Conservation (phyloP, 2,113 vertebrate genomes). For the Elgaria multicarinata region DNA sequence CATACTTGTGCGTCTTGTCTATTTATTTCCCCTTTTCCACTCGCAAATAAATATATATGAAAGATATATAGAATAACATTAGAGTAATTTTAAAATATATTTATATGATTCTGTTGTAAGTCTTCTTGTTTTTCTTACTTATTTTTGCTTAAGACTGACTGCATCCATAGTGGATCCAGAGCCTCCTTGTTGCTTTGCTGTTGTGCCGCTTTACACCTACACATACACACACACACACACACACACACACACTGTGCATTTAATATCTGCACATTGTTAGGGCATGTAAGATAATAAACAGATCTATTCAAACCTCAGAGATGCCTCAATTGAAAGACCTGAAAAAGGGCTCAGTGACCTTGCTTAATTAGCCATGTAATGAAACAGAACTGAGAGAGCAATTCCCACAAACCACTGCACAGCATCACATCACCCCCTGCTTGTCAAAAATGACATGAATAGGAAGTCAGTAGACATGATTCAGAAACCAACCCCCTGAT, state of each 20-base stretch:
- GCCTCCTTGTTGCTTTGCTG: too few relatives aligned
- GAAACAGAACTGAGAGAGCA: conserved; percentile 76
- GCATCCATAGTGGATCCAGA: too few relatives aligned
- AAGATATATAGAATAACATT: too few relatives aligned
- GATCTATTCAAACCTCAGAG: conserved; percentile 60
- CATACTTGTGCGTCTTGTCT: too few relatives aligned
- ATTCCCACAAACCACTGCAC: conserved; percentile 75
- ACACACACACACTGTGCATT: conserved; percentile 17
- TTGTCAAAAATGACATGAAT: conserved; percentile 68
- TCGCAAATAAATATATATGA: not conserved
- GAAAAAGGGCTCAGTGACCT: conserved; percentile 73
- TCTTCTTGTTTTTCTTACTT: too few relatives aligned
- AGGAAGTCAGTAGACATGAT: conserved; percentile 64
- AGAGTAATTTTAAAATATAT: too few relatives aligned
- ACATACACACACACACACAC: not conserved
- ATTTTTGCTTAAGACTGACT: too few relatives aligned
- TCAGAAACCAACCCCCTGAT: conserved; percentile 66
- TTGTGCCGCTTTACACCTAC: too few relatives aligned
- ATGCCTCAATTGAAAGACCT: conserved; percentile 71
- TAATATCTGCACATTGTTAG: conserved; percentile 35
- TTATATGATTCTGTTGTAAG: too few relatives aligned
- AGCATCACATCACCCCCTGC: conserved; percentile 66
- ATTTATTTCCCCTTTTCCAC: too few relatives aligned
- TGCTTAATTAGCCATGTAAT: conserved; percentile 82
- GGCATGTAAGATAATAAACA: conserved; percentile 62